Percentiles rank a stretch among this genome's conserved stretches.
phyloP scores from a whole-genome alignment of 2,888 invertebrate genomes.

The Mystacides longicornis region DNA sequence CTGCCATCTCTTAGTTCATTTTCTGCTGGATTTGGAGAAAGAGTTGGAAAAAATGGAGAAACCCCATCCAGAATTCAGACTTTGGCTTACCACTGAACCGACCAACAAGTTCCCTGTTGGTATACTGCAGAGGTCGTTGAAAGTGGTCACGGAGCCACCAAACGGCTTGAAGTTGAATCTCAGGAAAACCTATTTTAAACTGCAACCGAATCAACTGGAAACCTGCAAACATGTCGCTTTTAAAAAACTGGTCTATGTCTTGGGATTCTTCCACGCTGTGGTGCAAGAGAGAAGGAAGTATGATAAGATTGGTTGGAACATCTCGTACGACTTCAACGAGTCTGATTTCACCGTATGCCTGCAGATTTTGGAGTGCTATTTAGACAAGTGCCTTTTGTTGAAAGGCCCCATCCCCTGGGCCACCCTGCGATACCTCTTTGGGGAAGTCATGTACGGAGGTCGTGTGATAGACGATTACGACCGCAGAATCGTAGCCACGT shows the following conservation, averaged over 20 bases:
- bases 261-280: slow-evolving; percentile 91
- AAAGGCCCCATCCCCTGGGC: slow-evolving; percentile 76
- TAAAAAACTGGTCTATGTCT: slow-evolving; percentile 74
- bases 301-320: slow-evolving; percentile 93
- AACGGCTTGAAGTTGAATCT: slow-evolving; percentile 85
- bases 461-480: slow-evolving; percentile 89
- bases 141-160: slow-evolving; percentile 90
- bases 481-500: slow-evolving; percentile 74
- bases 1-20: slow-evolving; percentile 76
- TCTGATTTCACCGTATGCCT: slow-evolving; percentile 87
- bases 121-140: slow-evolving; percentile 75
- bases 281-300: slow-evolving; percentile 88
- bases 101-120: slow-evolving; percentile 83
- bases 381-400: slow-evolving; percentile 58
- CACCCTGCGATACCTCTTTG: slow-evolving; percentile 85
- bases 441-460: slow-evolving; percentile 95
- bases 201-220: slow-evolving; percentile 65
- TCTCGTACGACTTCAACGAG: slow-evolving; percentile 88
- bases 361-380: slow-evolving; percentile 76
- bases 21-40: slow-evolving; percentile 76
- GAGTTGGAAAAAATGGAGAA: slow-evolving; percentile 68
- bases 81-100: slow-evolving; percentile 91
- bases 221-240: slow-evolving; percentile 70
- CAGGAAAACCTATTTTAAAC: slow-evolving; percentile 81
- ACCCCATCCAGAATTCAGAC: slow-evolving; percentile 83